phyloP scores from a whole-genome alignment of 2,113 vertebrate genomes.

The Microcebus ravelobensis region DNA sequence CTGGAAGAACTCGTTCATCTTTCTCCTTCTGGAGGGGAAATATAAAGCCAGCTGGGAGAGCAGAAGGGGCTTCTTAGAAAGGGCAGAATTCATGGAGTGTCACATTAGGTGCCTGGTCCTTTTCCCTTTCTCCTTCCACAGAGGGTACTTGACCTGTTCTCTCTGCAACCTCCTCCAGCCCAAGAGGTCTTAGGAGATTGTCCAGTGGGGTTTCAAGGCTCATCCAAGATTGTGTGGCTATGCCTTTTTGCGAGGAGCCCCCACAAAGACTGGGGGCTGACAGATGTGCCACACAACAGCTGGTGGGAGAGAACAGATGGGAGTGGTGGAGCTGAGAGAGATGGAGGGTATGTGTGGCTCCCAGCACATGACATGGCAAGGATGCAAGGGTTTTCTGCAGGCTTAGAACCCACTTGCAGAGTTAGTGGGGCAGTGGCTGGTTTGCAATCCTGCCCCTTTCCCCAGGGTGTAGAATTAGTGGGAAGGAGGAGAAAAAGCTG shows the following conservation, averaged over 20 bases:
- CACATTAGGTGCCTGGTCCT: no score
- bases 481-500: constrained; percentile 27
- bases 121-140: neutral
- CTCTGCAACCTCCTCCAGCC: neutral
- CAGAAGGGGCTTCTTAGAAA: neutral
- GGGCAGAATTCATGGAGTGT: neutral
- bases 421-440: neutral
- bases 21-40: neutral
- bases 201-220: neutral
- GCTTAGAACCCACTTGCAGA: neutral
- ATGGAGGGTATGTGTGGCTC: no score
- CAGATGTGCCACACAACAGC: neutral
- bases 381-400: neutral
- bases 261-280: neutral
- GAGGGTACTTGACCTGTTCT: neutral
- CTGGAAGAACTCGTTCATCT: neutral
- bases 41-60: neutral
- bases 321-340: neutral
- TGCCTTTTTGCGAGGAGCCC: neutral
- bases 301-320: neutral
- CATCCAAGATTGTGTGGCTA: neutral
- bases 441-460: neutral
- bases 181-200: neutral
- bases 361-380: fast-evolving
- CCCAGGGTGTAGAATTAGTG: neutral